Percentiles rank a stretch among this genome's conserved stretches.
These are phyloP conservation scores for Hofmannophila pseudospretella DNA, from an alignment of 2,888 invertebrate species.

Conservation along the genomic window DNA sequence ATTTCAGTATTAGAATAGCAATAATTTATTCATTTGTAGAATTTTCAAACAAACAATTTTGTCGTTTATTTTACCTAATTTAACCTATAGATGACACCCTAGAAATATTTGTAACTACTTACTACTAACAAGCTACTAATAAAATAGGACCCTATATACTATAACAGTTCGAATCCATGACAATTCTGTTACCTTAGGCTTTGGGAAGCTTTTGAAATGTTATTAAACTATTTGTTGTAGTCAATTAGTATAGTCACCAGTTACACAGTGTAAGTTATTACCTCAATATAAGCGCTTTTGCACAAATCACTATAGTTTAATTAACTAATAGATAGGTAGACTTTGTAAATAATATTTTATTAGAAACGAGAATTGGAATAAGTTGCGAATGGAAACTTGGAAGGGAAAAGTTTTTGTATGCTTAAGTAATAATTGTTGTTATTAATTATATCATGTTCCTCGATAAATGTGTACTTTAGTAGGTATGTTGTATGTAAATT, in stretches of 20 bases:
- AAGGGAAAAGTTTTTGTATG: too few relatives aligned
- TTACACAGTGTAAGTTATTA: constrained; percentile 73
- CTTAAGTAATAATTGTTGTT: neutral
- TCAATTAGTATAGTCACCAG: constrained; percentile 75
- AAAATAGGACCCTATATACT: too few relatives aligned
- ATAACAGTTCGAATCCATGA: constrained; percentile 46
- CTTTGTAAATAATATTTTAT: constrained; percentile 51
- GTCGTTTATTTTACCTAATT: too few relatives aligned
- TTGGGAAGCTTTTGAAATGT: constrained; percentile 47
- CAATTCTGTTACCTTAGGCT: constrained; percentile 66
- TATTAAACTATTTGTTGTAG: constrained; percentile 43
- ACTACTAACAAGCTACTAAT: too few relatives aligned
- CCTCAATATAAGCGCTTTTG: constrained; percentile 74
- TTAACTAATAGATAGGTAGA: constrained; percentile 7
- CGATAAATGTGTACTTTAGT: neutral
- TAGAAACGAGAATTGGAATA: constrained; percentile 6
- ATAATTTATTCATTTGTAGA: too few relatives aligned
- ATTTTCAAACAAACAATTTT: too few relatives aligned
- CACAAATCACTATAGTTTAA: constrained; percentile 64
- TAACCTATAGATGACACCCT: too few relatives aligned
- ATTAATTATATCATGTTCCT: neutral
- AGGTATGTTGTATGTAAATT: neutral
- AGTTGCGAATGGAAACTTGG: neutral
- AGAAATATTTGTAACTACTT: too few relatives aligned
- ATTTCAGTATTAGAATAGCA: too few relatives aligned